phyloP scores from a whole-genome alignment of 2,797 vertebrate genomes.

The Bradypodion pumilum region DNA sequence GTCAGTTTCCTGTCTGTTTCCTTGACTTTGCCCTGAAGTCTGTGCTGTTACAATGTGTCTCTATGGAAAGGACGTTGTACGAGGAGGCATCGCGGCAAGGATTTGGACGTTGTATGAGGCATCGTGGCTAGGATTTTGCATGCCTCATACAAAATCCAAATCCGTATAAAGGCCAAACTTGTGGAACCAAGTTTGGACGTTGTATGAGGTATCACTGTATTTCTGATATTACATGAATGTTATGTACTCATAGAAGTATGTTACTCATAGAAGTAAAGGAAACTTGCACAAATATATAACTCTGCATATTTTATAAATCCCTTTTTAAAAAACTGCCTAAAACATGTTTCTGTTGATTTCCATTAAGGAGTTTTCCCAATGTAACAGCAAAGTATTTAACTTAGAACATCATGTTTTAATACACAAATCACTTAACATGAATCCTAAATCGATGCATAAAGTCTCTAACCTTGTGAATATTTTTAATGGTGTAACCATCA shows the following conservation, averaged over 20 bases:
- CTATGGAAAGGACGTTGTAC: too few species aligned
- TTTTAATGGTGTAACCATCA: slow-evolving; percentile 52
- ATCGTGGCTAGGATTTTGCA: too few species aligned
- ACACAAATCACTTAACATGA: slow-evolving; percentile 40
- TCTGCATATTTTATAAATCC: not conserved
- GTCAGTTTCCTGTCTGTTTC: too few species aligned
- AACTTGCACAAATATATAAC: not conserved
- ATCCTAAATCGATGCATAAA: slow-evolving; percentile 51
- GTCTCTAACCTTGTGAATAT: slow-evolving; percentile 46
- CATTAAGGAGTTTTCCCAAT: not conserved
- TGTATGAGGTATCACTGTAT: too few species aligned
- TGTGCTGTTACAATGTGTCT: too few species aligned
- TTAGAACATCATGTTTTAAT: slow-evolving; percentile 24
- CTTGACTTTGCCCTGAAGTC: too few species aligned
- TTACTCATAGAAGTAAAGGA: not conserved
- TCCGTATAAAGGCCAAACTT: too few species aligned
- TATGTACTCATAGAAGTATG: not conserved
- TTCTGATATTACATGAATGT: not conserved
- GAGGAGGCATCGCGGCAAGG: too few species aligned
- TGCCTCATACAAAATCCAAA: too few species aligned
- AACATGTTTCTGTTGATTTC: not conserved
- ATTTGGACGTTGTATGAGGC: too few species aligned
- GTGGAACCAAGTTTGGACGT: too few species aligned
- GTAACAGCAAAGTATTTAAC: slow-evolving; percentile 4
- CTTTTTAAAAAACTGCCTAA: too few species aligned